Evolutionary conservation across 2,113 vertebrate genomes (phyloP).

Genomic region (Rhabdornis inornatus): DNA sequence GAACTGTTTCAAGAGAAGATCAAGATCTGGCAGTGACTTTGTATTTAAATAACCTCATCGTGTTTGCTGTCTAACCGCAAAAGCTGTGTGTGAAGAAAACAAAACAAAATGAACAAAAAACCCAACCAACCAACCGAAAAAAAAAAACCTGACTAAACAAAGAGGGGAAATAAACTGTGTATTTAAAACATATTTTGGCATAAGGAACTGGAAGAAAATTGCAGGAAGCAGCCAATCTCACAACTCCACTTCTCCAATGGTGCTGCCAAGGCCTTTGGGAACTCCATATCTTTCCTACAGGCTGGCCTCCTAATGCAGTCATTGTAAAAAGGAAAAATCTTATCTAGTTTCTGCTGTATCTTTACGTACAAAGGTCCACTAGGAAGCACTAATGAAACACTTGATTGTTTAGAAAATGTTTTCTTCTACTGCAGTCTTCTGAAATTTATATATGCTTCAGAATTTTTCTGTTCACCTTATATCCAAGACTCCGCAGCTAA

Average conservation of each 20-base stretch:
- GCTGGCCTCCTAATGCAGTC: neutral
- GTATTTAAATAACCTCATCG: neutral
- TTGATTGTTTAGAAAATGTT: neutral
- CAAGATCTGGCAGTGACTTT: neutral
- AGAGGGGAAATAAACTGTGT: neutral
- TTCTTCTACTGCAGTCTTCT: neutral
- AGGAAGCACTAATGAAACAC: neutral
- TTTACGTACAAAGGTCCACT: neutral
- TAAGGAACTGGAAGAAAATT: neutral
- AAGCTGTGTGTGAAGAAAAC: neutral
- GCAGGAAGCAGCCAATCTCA: neutral
- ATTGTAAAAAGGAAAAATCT: neutral
- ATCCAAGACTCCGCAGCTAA: neutral
- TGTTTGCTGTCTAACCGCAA: neutral
- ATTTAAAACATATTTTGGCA: neutral
- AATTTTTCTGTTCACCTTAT: neutral
- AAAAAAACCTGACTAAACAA: accelerated
- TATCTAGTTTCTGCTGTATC: neutral
- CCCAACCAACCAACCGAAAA: accelerated
- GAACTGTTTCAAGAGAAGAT: neutral
- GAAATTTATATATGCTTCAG: neutral
- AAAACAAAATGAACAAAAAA: neutral
- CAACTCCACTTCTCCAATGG: neutral
- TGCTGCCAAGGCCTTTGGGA: neutral
- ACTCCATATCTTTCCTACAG: neutral